Base-by-base conservation (phyloP, 2,888 invertebrate species). In the Agrotis exclamationis region DNA sequence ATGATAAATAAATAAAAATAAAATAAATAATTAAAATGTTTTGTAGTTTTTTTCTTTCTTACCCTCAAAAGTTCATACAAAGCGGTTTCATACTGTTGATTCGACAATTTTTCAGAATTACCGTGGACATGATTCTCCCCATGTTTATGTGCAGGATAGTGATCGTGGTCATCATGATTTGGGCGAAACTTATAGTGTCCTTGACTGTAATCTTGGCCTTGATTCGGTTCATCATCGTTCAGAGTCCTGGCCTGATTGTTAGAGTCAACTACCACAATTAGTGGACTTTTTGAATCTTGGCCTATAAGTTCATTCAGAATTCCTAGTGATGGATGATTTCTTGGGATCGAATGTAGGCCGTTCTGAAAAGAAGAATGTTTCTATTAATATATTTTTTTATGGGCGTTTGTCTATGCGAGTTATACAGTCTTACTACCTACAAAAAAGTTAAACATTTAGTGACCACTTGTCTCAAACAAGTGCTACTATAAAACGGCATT, bases 201-300 rank as follows among this genome's bases (percentile, higher is more conserved):
- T 16, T 22, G 65, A 20, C 24, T 18, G 0, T 44, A 53, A 45
- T 11, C 20, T 18, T 39, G 5, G 4, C 18, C 28, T 44, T 18
- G 39, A n/a, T 54, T 28, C 16, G 0, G 44, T 54, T 63, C 63
- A 63, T 54, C 48, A 22, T 66, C 58, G 14, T 56, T 33, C 14
- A 63, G 58, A n/a, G 20, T 16, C 3, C 2, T 50, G 13, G 18
- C 53, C 44, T 54, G 16, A 33, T 72, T 62, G 11, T 62, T 51
- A 16, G 72, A 53, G 13, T 65, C 53, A 22, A 76, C 44, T 1
- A 77, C 53, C 44, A 76, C 73, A 22, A 77, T 63, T 0, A 76
- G 48, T 11, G 76, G 72, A 44, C 24, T 76, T n/a, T 65, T 58
- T 11, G 78, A 60, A 16, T 62, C 57, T 16, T 47, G 22, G n/a